Percentiles rank a stretch among this genome's conserved stretches.
phyloP scores from a whole-genome alignment of 2,113 vertebrate genomes.

The Datnioides undecimradiatus region DNA sequence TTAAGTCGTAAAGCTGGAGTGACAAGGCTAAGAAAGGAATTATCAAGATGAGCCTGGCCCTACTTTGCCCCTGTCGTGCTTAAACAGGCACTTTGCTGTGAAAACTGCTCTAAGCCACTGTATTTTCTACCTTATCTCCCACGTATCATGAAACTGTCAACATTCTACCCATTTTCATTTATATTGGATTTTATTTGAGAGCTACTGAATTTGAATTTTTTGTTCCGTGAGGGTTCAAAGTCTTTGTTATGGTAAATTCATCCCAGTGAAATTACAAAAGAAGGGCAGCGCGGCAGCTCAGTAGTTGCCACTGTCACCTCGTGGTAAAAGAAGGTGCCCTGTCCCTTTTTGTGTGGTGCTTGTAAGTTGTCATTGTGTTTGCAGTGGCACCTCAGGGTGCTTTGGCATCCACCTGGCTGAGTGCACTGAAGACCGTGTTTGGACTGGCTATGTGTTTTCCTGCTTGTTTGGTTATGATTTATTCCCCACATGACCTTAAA shows the following conservation, averaged over 20 bases:
- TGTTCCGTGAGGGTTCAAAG: constrained; percentile 50
- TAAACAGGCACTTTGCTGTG: constrained; percentile 67
- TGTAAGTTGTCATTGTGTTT: constrained; percentile 41
- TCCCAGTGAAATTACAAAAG: constrained; percentile 53
- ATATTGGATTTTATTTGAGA: constrained; percentile 70
- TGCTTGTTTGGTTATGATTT: background rate
- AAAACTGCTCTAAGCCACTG: constrained; percentile 65
- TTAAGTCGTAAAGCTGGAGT: constrained; percentile 64
- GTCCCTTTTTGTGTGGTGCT: constrained; percentile 30
- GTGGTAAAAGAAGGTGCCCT: constrained; percentile 15
- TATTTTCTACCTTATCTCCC: constrained; percentile 64
- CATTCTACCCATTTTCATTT: constrained; percentile 70
- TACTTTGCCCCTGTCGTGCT: constrained; percentile 54
- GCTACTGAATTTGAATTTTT: constrained; percentile 53
- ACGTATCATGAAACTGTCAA: constrained; percentile 71
- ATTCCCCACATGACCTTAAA: background rate
- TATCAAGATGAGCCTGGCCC: constrained; percentile 65
- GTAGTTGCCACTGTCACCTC: constrained; percentile 23
- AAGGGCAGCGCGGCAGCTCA: constrained; percentile 28
- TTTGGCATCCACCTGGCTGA: constrained; percentile 7
- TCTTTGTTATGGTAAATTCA: constrained; percentile 70
- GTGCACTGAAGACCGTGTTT: background rate
- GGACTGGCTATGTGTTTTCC: background rate
- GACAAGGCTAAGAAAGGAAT: constrained; percentile 70
- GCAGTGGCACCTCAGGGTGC: constrained; percentile 20